A percentile compares a stretch with the other conserved stretches of the same genome.
phyloP scores from a whole-genome alignment of 2,797 vertebrate genomes.

The Pipistrellus kuhlii region DNA sequence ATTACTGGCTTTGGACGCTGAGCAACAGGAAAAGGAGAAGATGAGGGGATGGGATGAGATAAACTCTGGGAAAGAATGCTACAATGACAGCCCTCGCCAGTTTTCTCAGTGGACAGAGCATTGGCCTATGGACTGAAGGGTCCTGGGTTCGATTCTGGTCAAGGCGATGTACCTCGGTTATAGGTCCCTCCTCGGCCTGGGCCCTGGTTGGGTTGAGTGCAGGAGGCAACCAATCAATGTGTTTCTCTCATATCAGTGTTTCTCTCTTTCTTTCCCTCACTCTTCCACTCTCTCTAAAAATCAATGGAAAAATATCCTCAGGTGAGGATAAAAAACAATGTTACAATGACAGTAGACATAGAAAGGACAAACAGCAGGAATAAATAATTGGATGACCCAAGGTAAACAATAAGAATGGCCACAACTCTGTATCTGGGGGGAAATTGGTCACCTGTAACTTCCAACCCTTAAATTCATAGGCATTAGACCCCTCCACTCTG shows the following conservation, averaged over 20 bases:
- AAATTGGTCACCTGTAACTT: not conserved
- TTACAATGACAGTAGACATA: not conserved
- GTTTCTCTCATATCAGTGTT: no score
- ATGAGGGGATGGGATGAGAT: not conserved
- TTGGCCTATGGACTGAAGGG: no score
- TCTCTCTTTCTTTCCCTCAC: no score
- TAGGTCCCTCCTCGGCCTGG: no score
- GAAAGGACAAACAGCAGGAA: not conserved
- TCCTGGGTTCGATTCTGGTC: no score
- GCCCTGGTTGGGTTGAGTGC: no score
- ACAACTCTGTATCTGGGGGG: not conserved
- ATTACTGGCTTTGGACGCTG: not conserved
- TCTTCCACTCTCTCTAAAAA: no score
- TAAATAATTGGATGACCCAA: not conserved
- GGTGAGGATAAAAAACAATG: not conserved
- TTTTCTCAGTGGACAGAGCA: no score
- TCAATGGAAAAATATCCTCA: no score
- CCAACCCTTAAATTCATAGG: not conserved
- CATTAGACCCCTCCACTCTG: not conserved
- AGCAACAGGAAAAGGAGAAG: slow-evolving; percentile 23
- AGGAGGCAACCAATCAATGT: no score
- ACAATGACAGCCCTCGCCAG: not conserved
- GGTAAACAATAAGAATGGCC: not conserved
- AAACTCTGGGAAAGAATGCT: not conserved
- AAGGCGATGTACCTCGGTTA: no score